These are phyloP conservation scores for Ctenopoma kingsleyae DNA, from an alignment of 2,797 vertebrate species.

Conservation along the genomic window DNA sequence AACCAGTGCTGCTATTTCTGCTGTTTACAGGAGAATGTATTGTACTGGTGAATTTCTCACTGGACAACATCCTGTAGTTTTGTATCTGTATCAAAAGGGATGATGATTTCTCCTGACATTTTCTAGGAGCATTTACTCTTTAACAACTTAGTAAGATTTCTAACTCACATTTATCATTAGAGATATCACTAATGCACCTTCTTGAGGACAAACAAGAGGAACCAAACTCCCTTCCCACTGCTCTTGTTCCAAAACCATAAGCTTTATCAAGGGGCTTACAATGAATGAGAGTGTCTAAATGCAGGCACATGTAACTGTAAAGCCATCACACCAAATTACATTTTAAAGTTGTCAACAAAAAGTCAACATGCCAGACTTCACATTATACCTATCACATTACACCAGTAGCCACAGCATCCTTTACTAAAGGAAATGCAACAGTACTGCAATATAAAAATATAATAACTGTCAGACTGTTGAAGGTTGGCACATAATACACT, in stretches of 20 bases:
- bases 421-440: no score
- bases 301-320: not conserved
- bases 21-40: conserved; percentile 21
- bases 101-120: conserved; percentile 7
- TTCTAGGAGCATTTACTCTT: not conserved
- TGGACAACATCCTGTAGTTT: conserved; percentile 12
- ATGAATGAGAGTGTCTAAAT: not conserved
- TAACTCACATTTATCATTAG: not conserved
- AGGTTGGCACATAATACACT: not conserved
- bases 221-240: not conserved
- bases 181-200: not conserved
- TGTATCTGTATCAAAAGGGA: not conserved
- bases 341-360: no score
- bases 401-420: no score
- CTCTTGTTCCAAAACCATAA: not conserved
- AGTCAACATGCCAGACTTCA: no score
- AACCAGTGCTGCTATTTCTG: conserved; percentile 29
- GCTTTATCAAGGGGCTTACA: not conserved
- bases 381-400: no score
- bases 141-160: conserved; percentile 7
- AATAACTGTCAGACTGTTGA: not conserved
- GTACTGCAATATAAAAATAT: no score
- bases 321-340: no score
- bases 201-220: not conserved
- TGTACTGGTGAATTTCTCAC: conserved; percentile 14